A percentile compares a stretch with the other conserved stretches of the same genome.
These are phyloP conservation scores for Eupithecia pulchellata DNA, from an alignment of 2,888 invertebrate genomes.

Conservation along the genomic window DNA sequence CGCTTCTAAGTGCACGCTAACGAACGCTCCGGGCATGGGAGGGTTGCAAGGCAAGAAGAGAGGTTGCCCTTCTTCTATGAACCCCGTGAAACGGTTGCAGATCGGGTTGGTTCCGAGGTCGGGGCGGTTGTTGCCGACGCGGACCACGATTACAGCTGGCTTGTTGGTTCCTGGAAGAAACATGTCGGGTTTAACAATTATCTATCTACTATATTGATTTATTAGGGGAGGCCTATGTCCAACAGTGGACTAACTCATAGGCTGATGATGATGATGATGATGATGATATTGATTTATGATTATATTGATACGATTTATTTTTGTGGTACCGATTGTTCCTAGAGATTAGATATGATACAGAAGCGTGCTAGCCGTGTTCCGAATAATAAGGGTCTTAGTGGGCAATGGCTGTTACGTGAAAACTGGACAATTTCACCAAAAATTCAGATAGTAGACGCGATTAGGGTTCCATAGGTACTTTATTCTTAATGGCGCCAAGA, in stretches of 20 bases:
- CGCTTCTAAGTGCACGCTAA: slow-evolving; percentile 95
- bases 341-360: too few relatives aligned
- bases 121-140: slow-evolving; percentile 96
- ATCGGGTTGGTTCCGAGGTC: slow-evolving; percentile 96
- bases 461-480: background rate
- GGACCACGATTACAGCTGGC: slow-evolving; percentile 94
- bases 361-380: too few relatives aligned
- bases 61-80: slow-evolving; percentile 95
- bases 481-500: background rate
- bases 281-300: too few relatives aligned
- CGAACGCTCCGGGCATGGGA: slow-evolving; percentile 97
- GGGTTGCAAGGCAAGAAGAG: slow-evolving; percentile 97
- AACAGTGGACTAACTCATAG: too few relatives aligned
- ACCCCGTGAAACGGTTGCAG: slow-evolving; percentile 95
- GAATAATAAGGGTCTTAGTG: too few relatives aligned
- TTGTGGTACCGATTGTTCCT: too few relatives aligned
- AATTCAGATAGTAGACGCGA: background rate
- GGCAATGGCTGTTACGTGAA: too few relatives aligned
- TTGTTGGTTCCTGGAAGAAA: slow-evolving; percentile 87
- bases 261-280: too few relatives aligned
- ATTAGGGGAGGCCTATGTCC: too few relatives aligned
- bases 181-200: background rate
- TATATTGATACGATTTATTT: too few relatives aligned
- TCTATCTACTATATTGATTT: too few relatives aligned
- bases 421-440: background rate